phyloP scores from a whole-genome alignment of 2,888 invertebrate species.

The Polydrusus tereticollis region DNA sequence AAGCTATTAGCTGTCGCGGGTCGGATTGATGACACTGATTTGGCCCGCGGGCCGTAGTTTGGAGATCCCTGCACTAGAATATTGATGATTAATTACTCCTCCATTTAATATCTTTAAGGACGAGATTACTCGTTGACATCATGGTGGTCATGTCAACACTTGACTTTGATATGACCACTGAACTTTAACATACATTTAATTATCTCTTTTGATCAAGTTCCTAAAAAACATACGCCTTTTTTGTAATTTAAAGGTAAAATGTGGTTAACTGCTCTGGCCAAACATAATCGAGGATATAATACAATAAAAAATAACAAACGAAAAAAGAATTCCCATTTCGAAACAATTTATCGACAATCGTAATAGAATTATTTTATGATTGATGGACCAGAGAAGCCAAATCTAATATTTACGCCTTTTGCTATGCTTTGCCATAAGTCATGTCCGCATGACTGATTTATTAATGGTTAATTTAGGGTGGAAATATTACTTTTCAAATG shows the following conservation, averaged over 20 bases:
- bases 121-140: too few species aligned
- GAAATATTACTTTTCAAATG: conserved; percentile 17
- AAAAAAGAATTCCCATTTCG: conserved; percentile 10
- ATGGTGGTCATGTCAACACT: too few species aligned
- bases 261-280: neutral
- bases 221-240: too few species aligned
- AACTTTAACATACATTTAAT: too few species aligned
- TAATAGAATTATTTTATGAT: conserved; percentile 25
- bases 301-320: conserved; percentile 7
- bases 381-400: conserved; percentile 19
- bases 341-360: conserved; percentile 27
- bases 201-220: too few species aligned
- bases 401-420: conserved; percentile 21
- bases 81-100: too few species aligned
- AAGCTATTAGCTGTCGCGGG: too few species aligned
- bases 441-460: conserved; percentile 18
- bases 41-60: too few species aligned
- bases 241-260: neutral
- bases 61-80: too few species aligned
- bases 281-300: neutral
- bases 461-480: conserved; percentile 18
- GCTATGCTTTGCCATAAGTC: conserved; percentile 19
- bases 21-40: too few species aligned
- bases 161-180: too few species aligned
- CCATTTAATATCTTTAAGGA: too few species aligned